Evolutionary conservation across 2,888 invertebrate genomes (phyloP), one percentile per base, ranked within the genome.

Genomic region (Drosophila hawaiiensis): DNA sequence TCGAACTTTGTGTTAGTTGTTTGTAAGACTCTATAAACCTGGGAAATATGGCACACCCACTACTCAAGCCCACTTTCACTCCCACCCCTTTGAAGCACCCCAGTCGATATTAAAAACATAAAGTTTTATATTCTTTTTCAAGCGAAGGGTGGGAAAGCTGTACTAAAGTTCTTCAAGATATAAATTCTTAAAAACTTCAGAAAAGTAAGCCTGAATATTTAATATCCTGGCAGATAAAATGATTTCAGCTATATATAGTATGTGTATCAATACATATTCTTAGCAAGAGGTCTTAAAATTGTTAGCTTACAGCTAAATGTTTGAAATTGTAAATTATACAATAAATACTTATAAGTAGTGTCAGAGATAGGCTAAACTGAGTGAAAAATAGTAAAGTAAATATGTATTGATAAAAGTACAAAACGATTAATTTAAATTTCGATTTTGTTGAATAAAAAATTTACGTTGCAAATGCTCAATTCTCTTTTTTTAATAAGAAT

Each of bases 91-190:
- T 47, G 2, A 16, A 22, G 7, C 47, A 25, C 52, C 22, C 41
- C 37, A 29, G 74, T 75, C 73, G 70, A 76, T 83, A 80, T 86
- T 75, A 78, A 85, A 83, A 78, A 78, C 73, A 83, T 84, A 84
- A 85, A 85, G 81, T 85, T 85, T 87, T 79, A 84, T 74, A 25
- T 25, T 25, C 25, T 9, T 47, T 47, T 4, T 47, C 16, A 25
- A 16, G 47, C 22, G 22, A 14, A 16, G 22, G 16, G 22, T 47
- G 47, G 14, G 4, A 47, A 47, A 16, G 47, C 47, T 25, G 16
- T 16, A 4, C 4, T 16, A 16, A 25, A 25, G 47, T 25, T 47
- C 47, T 16, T 25, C 1, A 9, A 16, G 7, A 47, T 1, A 16
- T 1, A 16, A 25, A 16, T 25, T 25, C 4, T 16, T 7, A 25